Evolutionary conservation across 2,888 invertebrate species (phyloP).

Genomic region (Altica lythri): DNA sequence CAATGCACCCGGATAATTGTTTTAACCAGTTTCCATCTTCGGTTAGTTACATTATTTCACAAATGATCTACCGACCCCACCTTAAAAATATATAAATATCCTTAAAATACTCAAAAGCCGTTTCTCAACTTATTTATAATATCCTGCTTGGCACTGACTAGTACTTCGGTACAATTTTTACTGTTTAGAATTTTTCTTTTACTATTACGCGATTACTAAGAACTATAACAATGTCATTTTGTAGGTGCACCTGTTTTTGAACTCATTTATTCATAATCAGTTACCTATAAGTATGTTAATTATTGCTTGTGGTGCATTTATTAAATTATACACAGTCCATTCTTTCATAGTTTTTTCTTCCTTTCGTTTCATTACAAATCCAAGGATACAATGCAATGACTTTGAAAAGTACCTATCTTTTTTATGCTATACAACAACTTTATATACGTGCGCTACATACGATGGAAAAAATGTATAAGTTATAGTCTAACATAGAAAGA

Average conservation of each 20-base stretch:
- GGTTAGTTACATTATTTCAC: not conserved
- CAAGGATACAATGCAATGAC: too few relatives aligned
- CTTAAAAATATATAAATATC: constrained; percentile 13
- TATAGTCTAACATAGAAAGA: too few relatives aligned
- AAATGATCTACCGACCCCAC: constrained; percentile 4
- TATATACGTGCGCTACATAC: too few relatives aligned
- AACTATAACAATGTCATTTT: constrained; percentile 13
- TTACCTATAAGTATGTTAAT: constrained; percentile 9
- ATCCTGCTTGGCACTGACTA: constrained; percentile 28
- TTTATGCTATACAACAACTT: too few relatives aligned
- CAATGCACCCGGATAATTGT: too few relatives aligned
- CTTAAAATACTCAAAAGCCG: constrained; percentile 6
- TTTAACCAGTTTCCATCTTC: not conserved
- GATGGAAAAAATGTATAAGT: too few relatives aligned
- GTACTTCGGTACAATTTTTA: constrained; percentile 15
- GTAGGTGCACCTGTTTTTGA: constrained; percentile 23
- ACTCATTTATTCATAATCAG: constrained; percentile 14
- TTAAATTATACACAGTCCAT: too few relatives aligned
- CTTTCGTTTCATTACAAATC: too few relatives aligned
- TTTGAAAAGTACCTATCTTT: too few relatives aligned
- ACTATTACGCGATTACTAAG: constrained; percentile 6
- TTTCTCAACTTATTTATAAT: constrained; percentile 14
- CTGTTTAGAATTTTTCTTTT: not conserved
- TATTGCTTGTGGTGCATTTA: not conserved
- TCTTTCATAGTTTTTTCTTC: too few relatives aligned